Evolutionary conservation across 1,140 invertebrate genomes (phyloP).

Genomic region (Alviniconcha marisindica): DNA sequence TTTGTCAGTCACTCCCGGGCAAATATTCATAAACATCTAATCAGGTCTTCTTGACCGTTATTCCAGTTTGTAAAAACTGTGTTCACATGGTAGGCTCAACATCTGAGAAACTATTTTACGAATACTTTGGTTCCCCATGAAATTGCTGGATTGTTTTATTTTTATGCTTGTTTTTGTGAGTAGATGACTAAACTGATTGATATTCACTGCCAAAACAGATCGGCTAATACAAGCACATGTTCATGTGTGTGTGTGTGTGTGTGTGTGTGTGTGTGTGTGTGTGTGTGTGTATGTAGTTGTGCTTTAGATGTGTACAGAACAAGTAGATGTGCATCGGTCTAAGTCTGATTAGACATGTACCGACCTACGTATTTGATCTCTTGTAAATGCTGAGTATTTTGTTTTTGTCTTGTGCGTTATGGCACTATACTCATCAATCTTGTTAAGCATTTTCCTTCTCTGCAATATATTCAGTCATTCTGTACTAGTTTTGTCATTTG

Average conservation of each 20-base stretch:
- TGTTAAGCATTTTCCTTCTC: too few species aligned
- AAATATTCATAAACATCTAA: background rate
- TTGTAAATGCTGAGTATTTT: background rate
- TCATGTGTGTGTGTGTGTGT: background rate
- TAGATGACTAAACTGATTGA: background rate
- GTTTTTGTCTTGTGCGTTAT: background rate
- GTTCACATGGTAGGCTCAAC: background rate
- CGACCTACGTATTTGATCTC: background rate
- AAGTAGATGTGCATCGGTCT: background rate
- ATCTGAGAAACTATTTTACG: background rate
- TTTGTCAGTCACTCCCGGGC: background rate
- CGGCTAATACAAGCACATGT: too few species aligned
- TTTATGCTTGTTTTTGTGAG: background rate
- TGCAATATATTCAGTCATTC: too few species aligned
- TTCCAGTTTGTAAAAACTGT: background rate
- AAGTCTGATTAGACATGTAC: background rate
- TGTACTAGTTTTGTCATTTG: too few species aligned
- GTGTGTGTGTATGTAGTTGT: background rate
- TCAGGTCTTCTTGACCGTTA: background rate
- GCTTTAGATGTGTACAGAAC: background rate
- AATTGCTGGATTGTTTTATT: background rate
- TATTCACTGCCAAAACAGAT: too few species aligned
- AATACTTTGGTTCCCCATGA: background rate
- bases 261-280: conserved; percentile 12
- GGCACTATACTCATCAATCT: background rate